phyloP scores from a whole-genome alignment of 2,113 vertebrate species.

The Parotia lawesii region DNA sequence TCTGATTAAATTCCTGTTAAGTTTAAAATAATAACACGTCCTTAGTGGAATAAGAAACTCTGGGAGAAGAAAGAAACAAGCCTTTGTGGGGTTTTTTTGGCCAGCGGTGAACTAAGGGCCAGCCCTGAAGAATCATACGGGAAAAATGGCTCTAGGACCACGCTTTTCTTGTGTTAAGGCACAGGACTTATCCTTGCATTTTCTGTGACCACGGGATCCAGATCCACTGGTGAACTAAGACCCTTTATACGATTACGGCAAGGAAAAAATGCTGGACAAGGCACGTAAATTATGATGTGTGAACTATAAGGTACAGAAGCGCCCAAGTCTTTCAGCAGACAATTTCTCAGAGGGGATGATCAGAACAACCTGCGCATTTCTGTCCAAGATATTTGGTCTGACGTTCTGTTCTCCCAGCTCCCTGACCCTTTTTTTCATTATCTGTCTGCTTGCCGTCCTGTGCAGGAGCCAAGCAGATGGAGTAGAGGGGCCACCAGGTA shows the following conservation, averaged over 20 bases:
- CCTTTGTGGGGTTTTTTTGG: not conserved
- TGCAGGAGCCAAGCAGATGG: not conserved
- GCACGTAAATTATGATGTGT: not conserved
- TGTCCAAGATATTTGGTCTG: not conserved
- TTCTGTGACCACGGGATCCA: not conserved
- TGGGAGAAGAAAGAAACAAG: constrained; percentile 9
- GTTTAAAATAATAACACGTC: constrained; percentile 12
- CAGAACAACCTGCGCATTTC: constrained; percentile 25
- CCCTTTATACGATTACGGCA: not conserved
- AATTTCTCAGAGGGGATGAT: not conserved
- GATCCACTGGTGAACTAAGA: not conserved
- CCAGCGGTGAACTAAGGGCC: not conserved
- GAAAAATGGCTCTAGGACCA: not conserved
- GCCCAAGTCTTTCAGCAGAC: constrained; percentile 33
- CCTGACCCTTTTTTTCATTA: not conserved
- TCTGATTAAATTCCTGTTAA: constrained; percentile 50
- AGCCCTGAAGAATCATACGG: not conserved
- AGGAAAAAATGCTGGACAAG: not conserved
- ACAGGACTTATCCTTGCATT: not conserved
- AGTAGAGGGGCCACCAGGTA: not conserved
- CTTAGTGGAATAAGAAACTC: constrained; percentile 10
- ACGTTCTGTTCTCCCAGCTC: not conserved
- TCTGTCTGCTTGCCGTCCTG: not conserved
- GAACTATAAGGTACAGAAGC: constrained; percentile 16
- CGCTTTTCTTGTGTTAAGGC: not conserved